Base-by-base conservation (phyloP, 2,888 invertebrate species). In the Aleiodes alternator region DNA sequence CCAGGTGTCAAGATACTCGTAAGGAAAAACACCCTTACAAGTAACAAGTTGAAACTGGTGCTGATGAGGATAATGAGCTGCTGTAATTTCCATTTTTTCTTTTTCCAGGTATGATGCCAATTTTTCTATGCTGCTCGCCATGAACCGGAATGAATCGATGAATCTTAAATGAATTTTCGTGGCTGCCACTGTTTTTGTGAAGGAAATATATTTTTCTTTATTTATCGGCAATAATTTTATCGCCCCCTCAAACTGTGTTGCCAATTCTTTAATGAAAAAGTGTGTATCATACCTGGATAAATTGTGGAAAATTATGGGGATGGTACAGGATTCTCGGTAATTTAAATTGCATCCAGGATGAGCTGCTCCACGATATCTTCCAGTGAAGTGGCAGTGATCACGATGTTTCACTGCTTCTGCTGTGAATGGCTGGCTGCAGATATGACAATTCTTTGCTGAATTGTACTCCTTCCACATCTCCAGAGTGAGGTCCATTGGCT, bases 91-190 rank as follows among this genome's bases (percentile, higher is more conserved):
- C 34, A 29, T 31, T 31, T 31, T 61, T 11, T 29, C 34, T 11
- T 7, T 29, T 3, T 61, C 11, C 4, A 56, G 14, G 14, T 56
- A 14, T 56, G 23, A 56, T 4, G 56, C 56, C 9, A 56, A 56
- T 56, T 56, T 56, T 11, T 56, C 56, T 7, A 56, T 56, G 14
- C 56, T 56, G 7, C 16, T 56, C 4, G 56, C 14, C 56, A 56
- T 56, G 53, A 53, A 53, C 0, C 53, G 53, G 53, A 53, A 56
- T 56, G 56, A 56, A 14, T 56, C 56, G 11, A 56, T 56, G 4
- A 56, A 56, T 16, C 14, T 53, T 3, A 56, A 4, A 56, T 56
- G 56, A 4, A 56, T 23, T 56, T 31, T 56, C 4, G 56, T 56
- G 6, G n/a, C 3, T 16, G 9, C 56, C 23, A 56, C 56, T 56